Evolutionary conservation across 2,888 invertebrate species (phyloP).

Genomic region (Tinea pellionella): DNA sequence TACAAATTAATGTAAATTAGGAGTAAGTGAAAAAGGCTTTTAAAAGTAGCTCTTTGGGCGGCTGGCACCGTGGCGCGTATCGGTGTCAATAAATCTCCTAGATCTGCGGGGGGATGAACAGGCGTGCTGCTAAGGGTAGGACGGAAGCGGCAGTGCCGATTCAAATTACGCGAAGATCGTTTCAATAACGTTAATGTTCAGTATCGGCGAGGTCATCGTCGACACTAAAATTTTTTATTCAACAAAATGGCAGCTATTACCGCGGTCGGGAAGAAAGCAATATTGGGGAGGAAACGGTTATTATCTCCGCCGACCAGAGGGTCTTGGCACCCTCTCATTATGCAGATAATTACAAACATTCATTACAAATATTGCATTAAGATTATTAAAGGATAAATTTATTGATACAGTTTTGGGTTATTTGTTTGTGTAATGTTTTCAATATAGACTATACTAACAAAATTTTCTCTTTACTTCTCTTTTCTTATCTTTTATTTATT

Average conservation of each 20-base stretch:
- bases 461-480: too few relatives aligned
- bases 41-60: background rate
- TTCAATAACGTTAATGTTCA: conserved; percentile 15
- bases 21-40: background rate
- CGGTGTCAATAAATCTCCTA: background rate
- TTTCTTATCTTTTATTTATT: too few relatives aligned
- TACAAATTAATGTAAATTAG: background rate
- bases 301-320: conserved; percentile 9
- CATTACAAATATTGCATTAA: conserved; percentile 12
- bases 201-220: conserved; percentile 4
- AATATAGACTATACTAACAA: background rate
- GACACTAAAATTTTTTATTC: conserved; percentile 14
- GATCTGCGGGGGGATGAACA: background rate
- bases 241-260: conserved; percentile 12
- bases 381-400: conserved; percentile 6
- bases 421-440: background rate
- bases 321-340: conserved; percentile 2
- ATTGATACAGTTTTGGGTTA: conserved; percentile 1
- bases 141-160: background rate
- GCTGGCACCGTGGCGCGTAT: background rate
- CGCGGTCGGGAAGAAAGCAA: conserved; percentile 9
- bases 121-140: background rate
- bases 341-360: conserved; percentile 13
- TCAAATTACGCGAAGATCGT: conserved; percentile 12
- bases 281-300: conserved; percentile 8